Base-by-base conservation (phyloP, 2,113 vertebrate species). In the Colinus virginianus region DNA sequence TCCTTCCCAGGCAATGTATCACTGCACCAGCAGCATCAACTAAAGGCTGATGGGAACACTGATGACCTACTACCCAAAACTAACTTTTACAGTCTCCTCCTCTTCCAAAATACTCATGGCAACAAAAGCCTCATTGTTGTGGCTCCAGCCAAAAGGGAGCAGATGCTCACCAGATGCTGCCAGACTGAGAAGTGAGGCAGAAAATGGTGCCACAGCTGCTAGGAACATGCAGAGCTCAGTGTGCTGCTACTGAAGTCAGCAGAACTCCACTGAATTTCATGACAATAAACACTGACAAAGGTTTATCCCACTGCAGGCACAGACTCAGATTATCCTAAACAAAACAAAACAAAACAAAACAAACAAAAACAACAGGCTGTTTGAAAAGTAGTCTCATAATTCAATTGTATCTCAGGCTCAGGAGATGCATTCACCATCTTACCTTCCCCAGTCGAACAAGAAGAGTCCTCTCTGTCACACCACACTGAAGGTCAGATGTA, bases 151-250 rank as follows among this genome's bases (percentile, higher is more conserved):
- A 67, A 63, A 77, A 61, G 63, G 0, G 0, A 1, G 2, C 91
- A 94, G 84, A 91, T 87, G 93, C 84, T 91, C 71, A 89, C 59
- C 94, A 93, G 81, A 94, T 83, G 91, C 91, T 87, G 49, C 87
- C 84, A 90, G 71, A 62, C 21, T 0, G 9, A 55, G 58, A 87
- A 69, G 30, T 1, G 28, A 78, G 43, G 66, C 32, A 61, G 43
- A 78, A 81, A 89, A 68, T 0, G 3, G 63, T 75, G 58, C 58
- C 62, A 87, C 93, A 90, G 75, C 84, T 94, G 78, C 26, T 61
- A 42, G 0, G 2, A 71, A 58, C 49, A 26, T 1, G 49, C 1
- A 0, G 46, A 48, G 62, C 45, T 84, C 30, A 14, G 78, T 68
- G n/a, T 69, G 42, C 75, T 55, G n/a, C 87, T 62, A 5, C 1